Conservation (phyloP, 2,797 vertebrate species). For the Catostomus latipinnis region DNA sequence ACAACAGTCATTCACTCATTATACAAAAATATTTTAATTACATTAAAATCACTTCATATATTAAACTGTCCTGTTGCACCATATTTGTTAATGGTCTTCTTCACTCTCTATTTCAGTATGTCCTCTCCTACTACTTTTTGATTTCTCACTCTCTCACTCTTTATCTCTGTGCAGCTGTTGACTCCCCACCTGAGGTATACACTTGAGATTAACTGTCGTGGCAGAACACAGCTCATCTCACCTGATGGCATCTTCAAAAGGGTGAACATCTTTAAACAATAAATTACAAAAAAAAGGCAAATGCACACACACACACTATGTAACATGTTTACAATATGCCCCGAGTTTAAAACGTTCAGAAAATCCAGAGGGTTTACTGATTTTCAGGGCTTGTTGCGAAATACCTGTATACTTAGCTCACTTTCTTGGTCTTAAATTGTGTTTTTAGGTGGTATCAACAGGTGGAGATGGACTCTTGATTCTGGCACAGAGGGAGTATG, state of each 20-base stretch:
- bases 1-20: too few species aligned
- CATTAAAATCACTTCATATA: too few species aligned
- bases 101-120: too few species aligned
- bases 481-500: slow-evolving; percentile 75
- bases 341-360: too few species aligned
- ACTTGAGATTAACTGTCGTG: slow-evolving; percentile 86
- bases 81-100: too few species aligned
- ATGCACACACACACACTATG: too few species aligned
- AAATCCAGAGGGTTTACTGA: too few species aligned
- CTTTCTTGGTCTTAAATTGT: not conserved
- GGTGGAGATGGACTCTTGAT: slow-evolving; percentile 79
- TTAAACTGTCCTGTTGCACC: too few species aligned
- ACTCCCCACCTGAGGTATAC: slow-evolving; percentile 83
- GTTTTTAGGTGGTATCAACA: slow-evolving; percentile 77
- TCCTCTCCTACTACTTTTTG: not conserved
- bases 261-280: slow-evolving; percentile 65
- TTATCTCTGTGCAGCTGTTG: slow-evolving; percentile 73
- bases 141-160: not conserved
- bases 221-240: slow-evolving; percentile 81
- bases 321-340: too few species aligned
- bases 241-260: slow-evolving; percentile 80
- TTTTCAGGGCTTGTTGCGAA: not conserved
- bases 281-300: not conserved
- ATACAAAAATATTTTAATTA: too few species aligned
- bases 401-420: not conserved